These are phyloP conservation scores for Poecilus cupreus DNA, from an alignment of 2,888 invertebrate species.

Conservation along the genomic window DNA sequence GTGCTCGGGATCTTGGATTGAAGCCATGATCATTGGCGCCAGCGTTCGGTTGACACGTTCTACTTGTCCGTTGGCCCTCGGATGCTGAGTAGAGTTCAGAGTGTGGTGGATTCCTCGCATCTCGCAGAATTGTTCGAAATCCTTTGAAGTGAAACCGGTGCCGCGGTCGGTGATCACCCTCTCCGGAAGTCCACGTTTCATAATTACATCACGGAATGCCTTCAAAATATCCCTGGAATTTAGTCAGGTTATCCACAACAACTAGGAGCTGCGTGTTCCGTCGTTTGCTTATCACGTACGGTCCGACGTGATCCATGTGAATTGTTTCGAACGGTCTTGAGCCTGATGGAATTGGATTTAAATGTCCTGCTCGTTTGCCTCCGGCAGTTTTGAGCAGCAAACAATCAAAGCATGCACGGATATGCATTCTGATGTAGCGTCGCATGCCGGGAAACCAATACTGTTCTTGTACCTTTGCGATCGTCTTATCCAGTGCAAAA, in stretches of 20 bases:
- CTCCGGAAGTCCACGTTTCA: not conserved
- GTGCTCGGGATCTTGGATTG: not conserved
- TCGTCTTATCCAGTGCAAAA: slow-evolving; percentile 6
- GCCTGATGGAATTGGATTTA: slow-evolving; percentile 9
- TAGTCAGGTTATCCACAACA: not conserved
- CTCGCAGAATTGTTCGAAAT: not conserved
- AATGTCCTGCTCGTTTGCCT: not conserved
- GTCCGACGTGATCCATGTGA: not conserved
- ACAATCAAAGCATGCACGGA: too few species aligned
- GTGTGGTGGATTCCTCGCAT: not conserved
- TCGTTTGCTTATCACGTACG: not conserved
- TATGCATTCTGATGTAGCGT: not conserved
- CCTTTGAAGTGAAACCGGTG: not conserved
- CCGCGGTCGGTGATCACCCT: not conserved
- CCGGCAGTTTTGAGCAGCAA: not conserved
- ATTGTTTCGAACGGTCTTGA: not conserved
- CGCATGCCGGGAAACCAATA: slow-evolving; percentile 18
- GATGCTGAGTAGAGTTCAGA: not conserved
- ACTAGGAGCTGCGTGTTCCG: not conserved
- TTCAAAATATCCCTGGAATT: not conserved
- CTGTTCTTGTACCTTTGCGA: slow-evolving; percentile 10
- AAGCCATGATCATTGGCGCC: not conserved
- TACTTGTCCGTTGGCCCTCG: not conserved
- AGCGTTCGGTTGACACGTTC: not conserved
- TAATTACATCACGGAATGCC: not conserved